phyloP scores from a whole-genome alignment of 2,113 vertebrate genomes.

The Megaleporinus macrocephalus region DNA sequence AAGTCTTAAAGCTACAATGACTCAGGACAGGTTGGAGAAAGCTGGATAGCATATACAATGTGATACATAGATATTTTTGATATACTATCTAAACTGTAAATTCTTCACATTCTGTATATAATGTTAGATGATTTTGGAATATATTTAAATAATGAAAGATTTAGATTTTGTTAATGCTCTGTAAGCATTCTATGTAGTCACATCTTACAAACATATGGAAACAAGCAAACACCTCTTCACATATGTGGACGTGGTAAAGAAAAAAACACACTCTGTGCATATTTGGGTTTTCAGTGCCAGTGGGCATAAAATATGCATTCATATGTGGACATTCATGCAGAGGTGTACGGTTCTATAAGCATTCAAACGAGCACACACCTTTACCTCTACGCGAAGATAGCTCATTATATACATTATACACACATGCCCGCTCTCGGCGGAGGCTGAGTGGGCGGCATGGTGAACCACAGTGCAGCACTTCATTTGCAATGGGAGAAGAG shows the following conservation, averaged over 20 bases:
- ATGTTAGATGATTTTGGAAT: no score
- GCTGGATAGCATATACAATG: no score
- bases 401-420: conserved; percentile 1
- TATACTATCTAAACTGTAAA: no score
- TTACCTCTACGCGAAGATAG: not conserved
- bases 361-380: conserved; percentile 18
- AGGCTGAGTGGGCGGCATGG: conserved; percentile 10
- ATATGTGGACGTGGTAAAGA: not conserved
- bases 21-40: no score
- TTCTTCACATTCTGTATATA: no score
- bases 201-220: not conserved
- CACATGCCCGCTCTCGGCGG: not conserved
- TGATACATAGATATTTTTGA: no score
- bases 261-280: not conserved
- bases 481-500: conserved; percentile 22
- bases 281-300: not conserved
- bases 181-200: no score
- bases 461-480: conserved; percentile 19
- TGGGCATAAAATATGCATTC: conserved; percentile 16
- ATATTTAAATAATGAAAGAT: no score
- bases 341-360: not conserved
- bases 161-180: no score
- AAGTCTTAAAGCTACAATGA: no score
- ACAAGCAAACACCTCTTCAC: not conserved
- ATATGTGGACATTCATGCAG: not conserved